Percentiles rank a stretch among this genome's conserved stretches.
These are phyloP conservation scores for Cerceris ruficornis DNA, from an alignment of 2,888 invertebrate species.

Conservation along the genomic window DNA sequence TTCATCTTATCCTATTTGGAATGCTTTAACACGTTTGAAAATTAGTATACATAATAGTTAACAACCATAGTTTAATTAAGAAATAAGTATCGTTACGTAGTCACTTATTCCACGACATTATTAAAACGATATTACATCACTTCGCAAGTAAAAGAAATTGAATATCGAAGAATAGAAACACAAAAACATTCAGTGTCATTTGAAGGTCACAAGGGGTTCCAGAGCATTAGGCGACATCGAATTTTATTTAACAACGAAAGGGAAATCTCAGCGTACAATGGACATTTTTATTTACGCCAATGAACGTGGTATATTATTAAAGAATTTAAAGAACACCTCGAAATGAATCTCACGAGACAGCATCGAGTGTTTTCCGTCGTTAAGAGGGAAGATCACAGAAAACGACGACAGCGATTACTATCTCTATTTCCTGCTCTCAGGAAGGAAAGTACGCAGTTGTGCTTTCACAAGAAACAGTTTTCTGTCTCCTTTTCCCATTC, in stretches of 20 bases:
- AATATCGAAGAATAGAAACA: too few species aligned
- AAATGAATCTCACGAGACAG: constrained; percentile 57
- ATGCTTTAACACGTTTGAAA: too few species aligned
- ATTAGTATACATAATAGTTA: too few species aligned
- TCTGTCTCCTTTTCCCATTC: constrained; percentile 50
- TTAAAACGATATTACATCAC: too few species aligned
- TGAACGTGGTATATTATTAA: constrained; percentile 19
- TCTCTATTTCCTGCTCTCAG: constrained; percentile 61
- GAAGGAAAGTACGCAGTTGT: constrained; percentile 55
- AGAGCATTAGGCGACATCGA: too few species aligned
- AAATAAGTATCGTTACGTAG: too few species aligned
- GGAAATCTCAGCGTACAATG: neutral
- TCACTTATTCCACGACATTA: too few species aligned
- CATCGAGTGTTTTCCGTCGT: constrained; percentile 64
- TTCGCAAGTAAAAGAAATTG: too few species aligned
- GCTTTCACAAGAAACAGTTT: constrained; percentile 62
- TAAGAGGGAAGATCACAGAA: constrained; percentile 45
- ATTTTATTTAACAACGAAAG: neutral
- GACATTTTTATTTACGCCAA: constrained; percentile 41
- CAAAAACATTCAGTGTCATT: too few species aligned
- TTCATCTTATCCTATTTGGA: too few species aligned
- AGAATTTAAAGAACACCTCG: constrained; percentile 16
- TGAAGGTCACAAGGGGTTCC: too few species aligned
- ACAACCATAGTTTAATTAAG: too few species aligned
- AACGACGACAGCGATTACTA: constrained; percentile 63